These are phyloP conservation scores for Thomomys bottae DNA, from an alignment of 2,113 vertebrate genomes.

Conservation along the genomic window DNA sequence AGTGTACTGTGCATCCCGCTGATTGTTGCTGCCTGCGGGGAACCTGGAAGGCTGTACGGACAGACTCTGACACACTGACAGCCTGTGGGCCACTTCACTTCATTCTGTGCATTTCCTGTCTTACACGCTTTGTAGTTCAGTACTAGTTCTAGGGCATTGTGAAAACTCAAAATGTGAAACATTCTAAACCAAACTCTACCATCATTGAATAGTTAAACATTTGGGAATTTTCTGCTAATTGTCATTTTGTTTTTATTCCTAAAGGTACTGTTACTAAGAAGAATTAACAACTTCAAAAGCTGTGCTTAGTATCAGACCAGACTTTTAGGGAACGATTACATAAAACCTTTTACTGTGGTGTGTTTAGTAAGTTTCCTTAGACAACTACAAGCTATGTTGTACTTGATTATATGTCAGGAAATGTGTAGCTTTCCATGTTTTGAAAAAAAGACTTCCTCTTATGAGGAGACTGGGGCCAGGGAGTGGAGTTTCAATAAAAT, in stretches of 20 bases:
- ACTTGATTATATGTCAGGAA: neutral
- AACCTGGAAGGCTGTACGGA: fast-evolving
- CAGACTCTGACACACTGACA: neutral
- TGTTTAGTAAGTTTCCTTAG: neutral
- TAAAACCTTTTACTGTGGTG: neutral
- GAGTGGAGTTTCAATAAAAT: neutral
- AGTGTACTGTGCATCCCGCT: neutral
- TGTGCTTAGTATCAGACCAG: neutral
- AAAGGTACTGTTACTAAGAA: neutral
- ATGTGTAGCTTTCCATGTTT: neutral
- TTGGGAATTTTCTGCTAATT: neutral
- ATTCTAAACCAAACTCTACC: fast-evolving
- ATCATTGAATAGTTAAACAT: fast-evolving
- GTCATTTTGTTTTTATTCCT: neutral
- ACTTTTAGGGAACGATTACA: neutral
- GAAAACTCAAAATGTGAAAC: neutral
- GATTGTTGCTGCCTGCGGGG: neutral
- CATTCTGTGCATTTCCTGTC: neutral
- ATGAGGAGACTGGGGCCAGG: neutral
- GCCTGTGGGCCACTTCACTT: neutral
- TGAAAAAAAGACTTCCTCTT: neutral
- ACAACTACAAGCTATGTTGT: too few relatives aligned
- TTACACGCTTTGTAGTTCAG: neutral
- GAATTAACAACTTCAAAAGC: neutral
- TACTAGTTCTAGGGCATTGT: neutral